A percentile compares a stretch with the other conserved stretches of the same genome.
These are phyloP conservation scores for Cheilosia scutellata DNA, from an alignment of 2,888 invertebrate species.

Conservation along the genomic window DNA sequence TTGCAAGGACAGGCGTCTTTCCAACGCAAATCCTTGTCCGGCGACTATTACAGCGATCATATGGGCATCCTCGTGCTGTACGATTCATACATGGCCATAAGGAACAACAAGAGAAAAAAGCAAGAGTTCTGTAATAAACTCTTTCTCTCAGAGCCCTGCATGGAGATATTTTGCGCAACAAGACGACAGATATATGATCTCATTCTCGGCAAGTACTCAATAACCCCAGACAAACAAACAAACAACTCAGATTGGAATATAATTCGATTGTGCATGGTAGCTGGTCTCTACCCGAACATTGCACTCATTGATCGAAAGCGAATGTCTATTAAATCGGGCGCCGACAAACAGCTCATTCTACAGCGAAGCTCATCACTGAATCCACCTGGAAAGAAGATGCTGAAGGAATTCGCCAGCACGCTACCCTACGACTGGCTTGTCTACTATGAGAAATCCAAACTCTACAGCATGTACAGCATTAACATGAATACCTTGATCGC, in stretches of 20 bases:
- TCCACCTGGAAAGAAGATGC: slow-evolving; percentile 77
- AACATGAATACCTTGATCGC: slow-evolving; percentile 93
- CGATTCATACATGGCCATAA: slow-evolving; percentile 89
- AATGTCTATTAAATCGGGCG: slow-evolving; percentile 87
- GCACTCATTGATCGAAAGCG: slow-evolving; percentile 89
- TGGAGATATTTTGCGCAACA: slow-evolving; percentile 95
- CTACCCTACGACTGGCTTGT: slow-evolving; percentile 93
- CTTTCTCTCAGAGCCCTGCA: slow-evolving; percentile 86
- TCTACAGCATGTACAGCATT: slow-evolving; percentile 88
- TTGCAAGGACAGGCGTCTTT: slow-evolving; percentile 86
- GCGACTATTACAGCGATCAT: slow-evolving; percentile 94
- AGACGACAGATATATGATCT: slow-evolving; percentile 93
- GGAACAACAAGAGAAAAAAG: slow-evolving; percentile 65
- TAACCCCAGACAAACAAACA: slow-evolving; percentile 88
- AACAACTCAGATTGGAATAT: slow-evolving; percentile 88
- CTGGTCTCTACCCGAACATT: slow-evolving; percentile 96
- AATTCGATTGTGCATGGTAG: slow-evolving; percentile 94
- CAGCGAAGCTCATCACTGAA: slow-evolving; percentile 86
- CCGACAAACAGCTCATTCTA: slow-evolving; percentile 85
- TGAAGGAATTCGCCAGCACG: slow-evolving; percentile 80
- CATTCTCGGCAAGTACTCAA: slow-evolving; percentile 86
- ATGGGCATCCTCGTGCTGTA: slow-evolving; percentile 93
- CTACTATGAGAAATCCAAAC: slow-evolving; percentile 93
- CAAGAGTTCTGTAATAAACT: slow-evolving; percentile 78
- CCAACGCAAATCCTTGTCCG: slow-evolving; percentile 89